Conservation (phyloP, 37 sponge, comb jelly and placozoan genomes). For the Axinella damicornis region DNA sequence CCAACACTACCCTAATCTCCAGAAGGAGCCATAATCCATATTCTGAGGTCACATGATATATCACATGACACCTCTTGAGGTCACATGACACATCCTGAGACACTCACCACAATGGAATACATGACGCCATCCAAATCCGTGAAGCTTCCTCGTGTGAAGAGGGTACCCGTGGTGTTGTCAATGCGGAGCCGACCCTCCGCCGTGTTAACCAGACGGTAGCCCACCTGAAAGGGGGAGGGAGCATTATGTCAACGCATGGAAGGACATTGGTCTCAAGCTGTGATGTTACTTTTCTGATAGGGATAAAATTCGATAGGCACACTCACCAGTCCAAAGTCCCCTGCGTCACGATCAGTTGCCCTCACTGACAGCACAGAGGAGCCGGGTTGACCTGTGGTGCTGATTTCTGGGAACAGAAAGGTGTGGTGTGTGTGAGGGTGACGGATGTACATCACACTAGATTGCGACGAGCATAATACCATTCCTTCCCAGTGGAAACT, state of each 20-base stretch:
- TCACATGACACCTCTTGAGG: too few species aligned
- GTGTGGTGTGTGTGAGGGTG: background rate
- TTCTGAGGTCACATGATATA: too few species aligned
- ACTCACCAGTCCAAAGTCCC: slow-evolving; percentile 20
- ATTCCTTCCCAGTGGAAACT: too few species aligned
- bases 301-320: too few species aligned
- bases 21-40: background rate
- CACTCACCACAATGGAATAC: slow-evolving; percentile 24
- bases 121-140: slow-evolving; percentile 16
- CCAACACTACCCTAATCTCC: background rate
- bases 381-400: slow-evolving; percentile 12
- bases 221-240: too few species aligned
- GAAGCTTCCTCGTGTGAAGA: slow-evolving; percentile 27
- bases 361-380: slow-evolving; percentile 24
- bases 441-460: background rate
- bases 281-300: too few species aligned
- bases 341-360: slow-evolving; percentile 54
- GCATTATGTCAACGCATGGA: background rate
- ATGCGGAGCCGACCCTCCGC: slow-evolving; percentile 33
- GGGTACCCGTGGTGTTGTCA: slow-evolving; percentile 14
- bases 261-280: too few species aligned
- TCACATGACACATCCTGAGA: too few species aligned
- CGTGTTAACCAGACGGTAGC: background rate
- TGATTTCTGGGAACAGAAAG: slow-evolving; percentile 39
- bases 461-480: too few species aligned